Percentiles rank a stretch among this genome's conserved stretches.
These are phyloP conservation scores for Xestia ashworthii DNA, from an alignment of 2,888 invertebrate species.

Conservation along the genomic window DNA sequence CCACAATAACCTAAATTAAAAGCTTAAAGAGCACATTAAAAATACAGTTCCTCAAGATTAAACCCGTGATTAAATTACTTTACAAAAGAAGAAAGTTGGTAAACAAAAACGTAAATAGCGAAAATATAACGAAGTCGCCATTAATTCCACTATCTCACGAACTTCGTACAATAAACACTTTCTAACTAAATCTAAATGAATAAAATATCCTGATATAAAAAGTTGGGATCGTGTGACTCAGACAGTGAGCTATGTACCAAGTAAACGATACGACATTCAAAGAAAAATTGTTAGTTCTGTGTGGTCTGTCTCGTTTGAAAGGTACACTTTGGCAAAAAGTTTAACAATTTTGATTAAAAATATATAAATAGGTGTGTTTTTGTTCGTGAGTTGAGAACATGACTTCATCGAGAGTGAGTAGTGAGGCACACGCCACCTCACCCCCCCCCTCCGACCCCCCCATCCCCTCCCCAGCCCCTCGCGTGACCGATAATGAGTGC, in stretches of 20 bases:
- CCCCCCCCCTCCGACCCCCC: background rate
- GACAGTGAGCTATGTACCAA: slow-evolving; percentile 27
- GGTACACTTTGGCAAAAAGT: slow-evolving; percentile 21
- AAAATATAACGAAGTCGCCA: slow-evolving; percentile 48
- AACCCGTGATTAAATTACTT: slow-evolving; percentile 39
- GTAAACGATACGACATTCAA: slow-evolving; percentile 31
- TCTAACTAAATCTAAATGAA: slow-evolving; percentile 42
- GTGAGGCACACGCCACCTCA: slow-evolving; percentile 20
- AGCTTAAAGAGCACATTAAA: slow-evolving; percentile 32
- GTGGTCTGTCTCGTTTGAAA: background rate
- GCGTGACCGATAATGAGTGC: slow-evolving; percentile 63
- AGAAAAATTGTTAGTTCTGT: background rate
- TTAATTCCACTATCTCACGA: slow-evolving; percentile 62
- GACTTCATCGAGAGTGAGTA: slow-evolving; percentile 33
- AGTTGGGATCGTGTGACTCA: slow-evolving; percentile 17
- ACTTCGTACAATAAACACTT: slow-evolving; percentile 51
- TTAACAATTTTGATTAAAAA: slow-evolving; percentile 35
- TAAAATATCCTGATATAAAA: slow-evolving; percentile 29
- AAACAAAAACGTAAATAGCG: slow-evolving; percentile 39
- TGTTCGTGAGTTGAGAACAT: slow-evolving; percentile 31
- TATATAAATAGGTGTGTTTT: slow-evolving; percentile 38
- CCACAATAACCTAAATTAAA: slow-evolving; percentile 34
- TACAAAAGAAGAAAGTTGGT: slow-evolving; percentile 36
- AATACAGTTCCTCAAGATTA: slow-evolving; percentile 38
- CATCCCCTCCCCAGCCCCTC: slow-evolving; percentile 20